A percentile compares a stretch with the other conserved stretches of the same genome.
phyloP scores from a whole-genome alignment of 2,113 vertebrate genomes.

The zebrafish (Danio rerio) region DNA sequence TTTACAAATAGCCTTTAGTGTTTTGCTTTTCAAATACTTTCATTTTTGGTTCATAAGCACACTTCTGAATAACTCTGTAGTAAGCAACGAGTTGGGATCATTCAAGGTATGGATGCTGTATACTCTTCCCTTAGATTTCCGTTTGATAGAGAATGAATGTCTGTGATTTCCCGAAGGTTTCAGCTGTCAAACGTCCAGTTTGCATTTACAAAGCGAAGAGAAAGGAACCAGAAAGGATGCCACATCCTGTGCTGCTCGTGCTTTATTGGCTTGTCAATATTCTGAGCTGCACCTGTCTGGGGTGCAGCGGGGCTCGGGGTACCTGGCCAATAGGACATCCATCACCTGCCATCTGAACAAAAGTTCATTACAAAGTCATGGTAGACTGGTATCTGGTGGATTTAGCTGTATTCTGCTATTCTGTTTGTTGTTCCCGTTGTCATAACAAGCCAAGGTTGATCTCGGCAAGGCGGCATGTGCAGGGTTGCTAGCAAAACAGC shows the following conservation, averaged over 20 bases:
- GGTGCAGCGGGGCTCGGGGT: constrained; percentile 36
- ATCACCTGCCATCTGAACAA: constrained; percentile 54
- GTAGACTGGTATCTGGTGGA: constrained; percentile 51
- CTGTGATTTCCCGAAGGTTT: constrained; percentile 45
- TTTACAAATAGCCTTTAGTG: neutral
- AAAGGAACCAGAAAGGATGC: constrained; percentile 46
- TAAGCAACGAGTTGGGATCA: neutral
- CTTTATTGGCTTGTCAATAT: constrained; percentile 59
- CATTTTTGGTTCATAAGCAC: neutral
- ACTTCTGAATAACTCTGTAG: neutral
- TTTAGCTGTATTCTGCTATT: constrained; percentile 62
- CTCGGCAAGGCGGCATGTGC: constrained; percentile 57
- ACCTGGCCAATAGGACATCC: constrained; percentile 58
- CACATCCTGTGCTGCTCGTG: constrained; percentile 42
- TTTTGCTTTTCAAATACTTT: constrained; percentile 1
- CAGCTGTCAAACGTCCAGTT: constrained; percentile 54
- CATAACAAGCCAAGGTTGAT: constrained; percentile 64
- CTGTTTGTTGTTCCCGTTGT: constrained; percentile 65
- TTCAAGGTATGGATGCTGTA: constrained; percentile 29
- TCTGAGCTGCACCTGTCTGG: constrained; percentile 45
- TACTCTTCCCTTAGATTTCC: constrained; percentile 25
- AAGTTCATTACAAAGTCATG: constrained; percentile 65
- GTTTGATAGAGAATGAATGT: constrained; percentile 28
- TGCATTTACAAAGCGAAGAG: constrained; percentile 45
- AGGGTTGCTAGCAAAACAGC: constrained; percentile 61